Evolutionary conservation across 2,888 invertebrate species (phyloP).

Genomic region (Nowickia ferox): DNA sequence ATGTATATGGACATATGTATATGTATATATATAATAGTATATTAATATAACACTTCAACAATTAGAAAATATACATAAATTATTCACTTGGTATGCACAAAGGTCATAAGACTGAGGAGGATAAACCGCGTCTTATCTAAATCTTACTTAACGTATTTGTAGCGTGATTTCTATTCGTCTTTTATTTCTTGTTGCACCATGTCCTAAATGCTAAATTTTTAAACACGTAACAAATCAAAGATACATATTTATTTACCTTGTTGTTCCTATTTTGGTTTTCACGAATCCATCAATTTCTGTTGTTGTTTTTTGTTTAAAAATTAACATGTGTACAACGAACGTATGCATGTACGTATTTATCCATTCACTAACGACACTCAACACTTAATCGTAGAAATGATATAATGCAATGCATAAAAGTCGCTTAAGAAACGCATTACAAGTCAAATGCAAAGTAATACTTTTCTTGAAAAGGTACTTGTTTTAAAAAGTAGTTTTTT

Average conservation of each 20-base stretch:
- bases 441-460: neutral
- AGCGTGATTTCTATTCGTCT: neutral
- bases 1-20: neutral
- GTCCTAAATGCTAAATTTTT: constrained; percentile 51
- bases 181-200: constrained; percentile 27
- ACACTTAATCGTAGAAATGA: neutral
- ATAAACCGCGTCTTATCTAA: neutral
- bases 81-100: neutral
- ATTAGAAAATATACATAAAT: too few relatives aligned
- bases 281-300: constrained; percentile 59
- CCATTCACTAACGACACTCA: constrained; percentile 49
- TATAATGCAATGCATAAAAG: neutral
- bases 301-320: constrained; percentile 38
- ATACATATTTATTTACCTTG: constrained; percentile 46
- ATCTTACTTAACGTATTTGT: neutral
- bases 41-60: neutral
- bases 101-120: too few relatives aligned
- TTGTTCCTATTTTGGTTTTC: constrained; percentile 49
- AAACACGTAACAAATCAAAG: constrained; percentile 64
- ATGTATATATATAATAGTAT: constrained; percentile 1
- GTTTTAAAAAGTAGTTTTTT: neutral
- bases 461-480: too few relatives aligned
- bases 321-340: neutral
- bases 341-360: constrained; percentile 50
- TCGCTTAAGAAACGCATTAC: neutral